Evolutionary conservation across 1,140 invertebrate species (phyloP).

Genomic region (Hylaeus anthracinus): DNA sequence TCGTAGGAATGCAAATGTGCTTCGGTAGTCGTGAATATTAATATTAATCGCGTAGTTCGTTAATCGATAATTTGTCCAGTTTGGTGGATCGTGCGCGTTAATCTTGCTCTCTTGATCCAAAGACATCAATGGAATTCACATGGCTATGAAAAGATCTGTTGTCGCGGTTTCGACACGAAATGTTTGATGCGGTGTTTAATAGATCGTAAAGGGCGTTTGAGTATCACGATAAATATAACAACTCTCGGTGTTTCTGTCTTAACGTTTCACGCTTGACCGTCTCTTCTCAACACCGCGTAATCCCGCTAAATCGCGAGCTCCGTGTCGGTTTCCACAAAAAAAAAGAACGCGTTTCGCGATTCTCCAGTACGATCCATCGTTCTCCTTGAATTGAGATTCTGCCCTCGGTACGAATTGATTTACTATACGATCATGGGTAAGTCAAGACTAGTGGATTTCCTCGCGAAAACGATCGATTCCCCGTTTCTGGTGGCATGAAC

Average conservation of each 20-base stretch:
- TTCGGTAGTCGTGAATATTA: no score
- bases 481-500: neutral
- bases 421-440: neutral
- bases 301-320: neutral
- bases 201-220: conserved; percentile 79
- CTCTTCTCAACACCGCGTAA: conserved; percentile 11
- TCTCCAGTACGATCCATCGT: neutral
- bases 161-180: conserved; percentile 62
- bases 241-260: conserved; percentile 71
- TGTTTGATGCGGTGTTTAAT: conserved; percentile 78
- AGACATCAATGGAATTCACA: no score
- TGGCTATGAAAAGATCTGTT: conserved; percentile 52
- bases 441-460: neutral
- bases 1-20: no score
- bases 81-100: no score
- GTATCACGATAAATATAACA: conserved; percentile 81
- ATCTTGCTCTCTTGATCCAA: no score
- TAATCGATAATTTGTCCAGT: no score
- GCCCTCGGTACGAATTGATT: neutral
- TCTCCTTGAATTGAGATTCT: neutral
- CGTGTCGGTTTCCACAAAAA: neutral
- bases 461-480: neutral
- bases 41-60: no score
- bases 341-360: neutral
- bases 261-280: conserved; percentile 64